phyloP scores from a whole-genome alignment of 1,140 invertebrate genomes.

The Phymorhynchus buccinoides region DNA sequence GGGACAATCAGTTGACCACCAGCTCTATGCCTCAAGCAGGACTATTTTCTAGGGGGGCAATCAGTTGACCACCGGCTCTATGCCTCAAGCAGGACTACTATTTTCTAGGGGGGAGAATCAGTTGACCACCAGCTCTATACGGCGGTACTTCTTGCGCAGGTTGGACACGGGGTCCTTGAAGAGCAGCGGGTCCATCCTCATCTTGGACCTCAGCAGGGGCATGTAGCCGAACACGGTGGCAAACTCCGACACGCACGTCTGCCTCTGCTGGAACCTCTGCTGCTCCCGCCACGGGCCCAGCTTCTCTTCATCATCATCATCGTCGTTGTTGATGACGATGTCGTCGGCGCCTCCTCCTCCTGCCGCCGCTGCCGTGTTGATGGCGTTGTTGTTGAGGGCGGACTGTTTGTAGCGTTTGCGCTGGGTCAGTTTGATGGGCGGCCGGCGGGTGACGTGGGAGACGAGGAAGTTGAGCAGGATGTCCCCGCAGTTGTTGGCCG shows the following conservation, averaged over 20 bases:
- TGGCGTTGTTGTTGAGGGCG: conserved; percentile 66
- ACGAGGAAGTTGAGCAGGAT: conserved; percentile 97
- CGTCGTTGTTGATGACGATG: conserved; percentile 80
- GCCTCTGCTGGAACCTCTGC: conserved; percentile 91
- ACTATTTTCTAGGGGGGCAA: too few species aligned
- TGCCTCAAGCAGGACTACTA: too few species aligned
- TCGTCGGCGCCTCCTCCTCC: conserved; percentile 81
- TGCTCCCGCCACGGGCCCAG: conserved; percentile 84
- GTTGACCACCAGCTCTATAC: conserved; percentile 83
- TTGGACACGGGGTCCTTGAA: conserved; percentile 97
- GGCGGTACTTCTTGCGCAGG: conserved; percentile 94
- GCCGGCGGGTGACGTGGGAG: conserved; percentile 90
- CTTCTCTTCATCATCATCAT: too few species aligned
- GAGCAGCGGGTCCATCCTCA: conserved; percentile 92
- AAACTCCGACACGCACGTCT: conserved; percentile 91
- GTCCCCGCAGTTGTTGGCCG: conserved; percentile 95
- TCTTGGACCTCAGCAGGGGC: conserved; percentile 90
- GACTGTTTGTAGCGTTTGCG: conserved; percentile 91
- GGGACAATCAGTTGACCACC: too few species aligned
- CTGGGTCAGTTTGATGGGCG: conserved; percentile 92
- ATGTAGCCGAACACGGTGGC: conserved; percentile 95
- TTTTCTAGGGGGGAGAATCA: too few species aligned
- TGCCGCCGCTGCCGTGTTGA: conserved; percentile 70
- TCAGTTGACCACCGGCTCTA: too few species aligned
- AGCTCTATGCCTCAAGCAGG: too few species aligned